These are phyloP conservation scores for Drosophila ohnishii DNA, from an alignment of 1,140 invertebrate species.

Conservation along the genomic window DNA sequence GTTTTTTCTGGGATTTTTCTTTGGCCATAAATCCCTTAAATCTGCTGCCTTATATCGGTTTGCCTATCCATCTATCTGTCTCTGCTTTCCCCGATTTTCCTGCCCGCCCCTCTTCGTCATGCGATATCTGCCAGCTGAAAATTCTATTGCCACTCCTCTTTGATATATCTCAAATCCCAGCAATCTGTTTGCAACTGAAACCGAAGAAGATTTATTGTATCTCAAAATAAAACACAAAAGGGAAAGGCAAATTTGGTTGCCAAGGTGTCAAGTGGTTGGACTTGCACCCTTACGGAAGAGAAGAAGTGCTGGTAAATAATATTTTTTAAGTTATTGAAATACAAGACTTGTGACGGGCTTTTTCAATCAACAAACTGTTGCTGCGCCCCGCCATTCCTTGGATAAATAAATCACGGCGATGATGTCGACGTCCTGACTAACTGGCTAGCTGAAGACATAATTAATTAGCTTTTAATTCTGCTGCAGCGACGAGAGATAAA, in stretches of 20 bases:
- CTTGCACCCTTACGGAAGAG: conserved; percentile 6
- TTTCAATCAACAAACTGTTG: conserved; percentile 72
- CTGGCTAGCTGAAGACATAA: conserved; percentile 71
- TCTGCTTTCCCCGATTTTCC: conserved; percentile 26
- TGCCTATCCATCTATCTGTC: conserved; percentile 38
- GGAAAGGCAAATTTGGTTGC: conserved; percentile 46
- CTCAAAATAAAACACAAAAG: conserved; percentile 17
- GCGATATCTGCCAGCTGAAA: conserved; percentile 34
- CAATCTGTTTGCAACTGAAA: conserved; percentile 79
- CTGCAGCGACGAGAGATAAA: conserved; percentile 33
- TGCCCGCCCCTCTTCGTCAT: conserved; percentile 1
- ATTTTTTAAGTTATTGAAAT: conserved; percentile 68
- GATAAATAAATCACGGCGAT: conserved; percentile 59
- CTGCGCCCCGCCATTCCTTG: not conserved
- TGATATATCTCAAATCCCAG: conserved; percentile 67
- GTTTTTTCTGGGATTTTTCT: not conserved
- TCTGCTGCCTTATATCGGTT: conserved; percentile 26
- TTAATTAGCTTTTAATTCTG: conserved; percentile 81
- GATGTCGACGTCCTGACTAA: conserved; percentile 58
- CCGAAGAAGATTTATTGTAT: conserved; percentile 77
- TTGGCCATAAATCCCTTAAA: conserved; percentile 28
- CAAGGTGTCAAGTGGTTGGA: conserved; percentile 67
- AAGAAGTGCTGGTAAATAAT: conserved; percentile 67
- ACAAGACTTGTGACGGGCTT: conserved; percentile 62
- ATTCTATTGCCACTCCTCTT: conserved; percentile 34